Percentiles rank a stretch among this genome's conserved stretches.
These are phyloP conservation scores for Acromyrmex charruanus DNA, from an alignment of 1,140 invertebrate genomes.

Conservation along the genomic window DNA sequence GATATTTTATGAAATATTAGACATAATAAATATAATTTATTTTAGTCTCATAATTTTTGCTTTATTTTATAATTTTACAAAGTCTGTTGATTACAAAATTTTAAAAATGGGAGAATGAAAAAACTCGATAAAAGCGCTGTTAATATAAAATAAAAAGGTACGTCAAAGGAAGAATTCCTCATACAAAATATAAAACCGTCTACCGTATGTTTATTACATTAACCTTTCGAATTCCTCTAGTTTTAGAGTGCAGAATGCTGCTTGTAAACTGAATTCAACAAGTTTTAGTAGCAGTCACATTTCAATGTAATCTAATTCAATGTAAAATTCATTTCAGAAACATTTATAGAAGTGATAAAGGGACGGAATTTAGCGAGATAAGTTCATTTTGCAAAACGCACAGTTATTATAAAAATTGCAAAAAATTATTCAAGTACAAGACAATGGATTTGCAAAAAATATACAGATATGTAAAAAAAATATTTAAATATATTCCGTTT, in stretches of 20 bases:
- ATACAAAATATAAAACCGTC: not conserved
- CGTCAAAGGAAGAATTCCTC: not conserved
- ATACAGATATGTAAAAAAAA: not conserved
- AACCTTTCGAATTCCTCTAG: not conserved
- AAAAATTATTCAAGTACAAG: not conserved
- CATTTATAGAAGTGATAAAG: not conserved
- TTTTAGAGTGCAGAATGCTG: not conserved
- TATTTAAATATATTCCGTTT: not conserved
- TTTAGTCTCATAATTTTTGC: not conserved
- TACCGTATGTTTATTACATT: not conserved
- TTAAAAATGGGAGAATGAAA: not conserved
- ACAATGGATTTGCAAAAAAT: not conserved
- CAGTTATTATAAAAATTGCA: not conserved
- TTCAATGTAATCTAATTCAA: conserved; percentile 26
- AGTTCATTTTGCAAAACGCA: not conserved
- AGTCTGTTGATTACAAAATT: not conserved
- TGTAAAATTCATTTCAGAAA: not conserved
- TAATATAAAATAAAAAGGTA: not conserved
- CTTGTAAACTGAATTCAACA: conserved; percentile 56
- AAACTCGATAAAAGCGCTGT: not conserved
- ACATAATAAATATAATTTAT: not conserved
- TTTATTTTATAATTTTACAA: conserved; percentile 17
- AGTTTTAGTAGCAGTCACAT: conserved; percentile 21
- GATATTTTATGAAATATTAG: not conserved
- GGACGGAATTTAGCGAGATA: not conserved